Evolutionary conservation across 2,888 invertebrate species (phyloP), one percentile per base, ranked within the genome.

Genomic region (Notodonta ziczac): DNA sequence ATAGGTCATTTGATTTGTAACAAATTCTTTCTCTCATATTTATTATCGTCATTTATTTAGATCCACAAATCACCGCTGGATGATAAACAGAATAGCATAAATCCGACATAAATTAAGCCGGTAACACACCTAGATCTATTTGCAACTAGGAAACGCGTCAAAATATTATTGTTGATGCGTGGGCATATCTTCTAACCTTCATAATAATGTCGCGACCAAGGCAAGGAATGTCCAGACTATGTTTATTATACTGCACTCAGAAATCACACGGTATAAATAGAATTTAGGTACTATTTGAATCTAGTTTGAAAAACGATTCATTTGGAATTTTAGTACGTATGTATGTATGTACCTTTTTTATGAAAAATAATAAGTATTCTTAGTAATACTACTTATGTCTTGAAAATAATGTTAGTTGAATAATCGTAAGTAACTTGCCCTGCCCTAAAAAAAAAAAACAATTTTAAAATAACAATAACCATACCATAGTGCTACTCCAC

Each of bases 161-260:
- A 85, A 83, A 84, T 82, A 84, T 84, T 82, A 82, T 84, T 82
- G 80, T 83, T 78, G 65, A 62, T 59, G 62, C 58, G 90, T 88
- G 82, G 88, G 90, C 76, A 88, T 76, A 69, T 72, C 60, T 67
- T 55, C 51, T 68, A 81, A 84, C 90, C 90, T 90, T 90, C 88
- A 70, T 50, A 63, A 63, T 72, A 71, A 66, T 66, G 66, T 78
- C 76, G 79, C 77, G 73, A 80, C 74, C 80, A 81, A 81, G 81
- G 84, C 75, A 80, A 81, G 81, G 85, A 86, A 88, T 87, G 87
- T 84, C 85, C 83, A 60, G 65, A 72, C 62, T 61, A 80, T 76
- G 69, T 82, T 81, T 82, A 82, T 82, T 83, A 73, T 77, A 66
- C 65, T 64, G 69, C 66, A 75, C 75, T 76, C 70, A 75, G 72